Evolutionary conservation across 2,113 vertebrate genomes (phyloP), one percentile per base, ranked within the genome.

Genomic region (Dipodomys spectabilis): DNA sequence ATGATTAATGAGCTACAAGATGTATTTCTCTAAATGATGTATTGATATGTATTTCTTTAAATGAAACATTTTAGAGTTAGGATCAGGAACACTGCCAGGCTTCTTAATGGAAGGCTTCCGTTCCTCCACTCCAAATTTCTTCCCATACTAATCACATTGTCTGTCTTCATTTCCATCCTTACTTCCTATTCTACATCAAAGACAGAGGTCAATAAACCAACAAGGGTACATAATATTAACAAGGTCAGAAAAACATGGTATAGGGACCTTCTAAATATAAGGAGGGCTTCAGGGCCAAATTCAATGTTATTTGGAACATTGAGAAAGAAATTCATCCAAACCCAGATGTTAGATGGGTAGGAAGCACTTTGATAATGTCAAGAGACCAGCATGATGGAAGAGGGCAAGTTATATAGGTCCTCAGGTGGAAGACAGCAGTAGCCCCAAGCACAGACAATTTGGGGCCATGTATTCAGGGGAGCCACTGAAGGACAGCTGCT

Each of bases 391-490:
- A 28, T 6, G 69, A 69, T 35, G 39, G 75, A 28, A 85, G 67
- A 35, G 64, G 78, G 64, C 78, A 90, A 90, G 94, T 8, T 28
- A 93, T 71, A 32, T 3, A 27, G 85, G 82, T 74, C 22, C 44
- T 78, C 0, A 5, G 35, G 32, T 9, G 74, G 80, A 75, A 44
- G 88, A 28, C 8, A 6, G 53, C 0, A 0, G 81, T 25, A 49
- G 73, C 68, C 67, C 39, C 32, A 18, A 80, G 81, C 3, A 25
- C 3, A 32, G 88, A 85, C 73, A 35, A 49, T 78, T 25, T 20
- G 0, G 13, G 88, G 64, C 68, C 75, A n/a, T 35, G 62, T 16
- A 25, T 86, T 71, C 57, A 25, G 35, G 79, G 77, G 62, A 80
- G 27, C 6, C 27, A 3, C 20, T 22, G 73, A 87, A 23, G 30